These are phyloP conservation scores for Amblyjoppa fuscipennis DNA, from an alignment of 2,888 invertebrate genomes.

Conservation along the genomic window DNA sequence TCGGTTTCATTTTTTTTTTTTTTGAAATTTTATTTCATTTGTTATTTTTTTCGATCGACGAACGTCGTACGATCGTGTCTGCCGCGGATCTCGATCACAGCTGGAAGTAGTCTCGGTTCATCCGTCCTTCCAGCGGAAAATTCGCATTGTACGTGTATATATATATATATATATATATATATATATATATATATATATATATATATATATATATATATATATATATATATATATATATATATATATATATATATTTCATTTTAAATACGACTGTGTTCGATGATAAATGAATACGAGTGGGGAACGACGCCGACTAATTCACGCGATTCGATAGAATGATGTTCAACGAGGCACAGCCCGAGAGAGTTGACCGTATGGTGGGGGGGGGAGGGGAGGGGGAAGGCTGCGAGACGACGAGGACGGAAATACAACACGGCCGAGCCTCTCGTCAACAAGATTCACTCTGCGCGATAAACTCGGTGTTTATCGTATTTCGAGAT, in stretches of 20 bases:
- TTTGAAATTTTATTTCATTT: background rate
- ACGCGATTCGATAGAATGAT: background rate
- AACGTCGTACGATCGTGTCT: background rate
- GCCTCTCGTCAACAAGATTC: background rate
- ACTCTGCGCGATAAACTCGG: background rate
- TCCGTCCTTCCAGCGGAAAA: slow-evolving; percentile 46
- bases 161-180: too few relatives aligned
- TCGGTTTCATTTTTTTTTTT: background rate
- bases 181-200: too few relatives aligned
- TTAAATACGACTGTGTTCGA: background rate
- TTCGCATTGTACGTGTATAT: background rate
- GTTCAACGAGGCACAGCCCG: background rate
- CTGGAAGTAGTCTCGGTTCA: slow-evolving; percentile 54
- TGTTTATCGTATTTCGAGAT: background rate
- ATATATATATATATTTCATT: background rate
- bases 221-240: background rate
- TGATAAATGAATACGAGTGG: slow-evolving; percentile 23
- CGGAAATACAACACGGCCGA: slow-evolving; percentile 17
- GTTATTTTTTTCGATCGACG: background rate
- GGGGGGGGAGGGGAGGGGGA: background rate
- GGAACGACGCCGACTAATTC: slow-evolving; percentile 5
- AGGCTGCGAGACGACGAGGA: background rate
- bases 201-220: too few relatives aligned
- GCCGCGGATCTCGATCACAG: slow-evolving; percentile 6
- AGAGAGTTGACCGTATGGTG: background rate